Evolutionary conservation across 2,888 invertebrate species (phyloP).

Genomic region (Lasioglossum calceatum): DNA sequence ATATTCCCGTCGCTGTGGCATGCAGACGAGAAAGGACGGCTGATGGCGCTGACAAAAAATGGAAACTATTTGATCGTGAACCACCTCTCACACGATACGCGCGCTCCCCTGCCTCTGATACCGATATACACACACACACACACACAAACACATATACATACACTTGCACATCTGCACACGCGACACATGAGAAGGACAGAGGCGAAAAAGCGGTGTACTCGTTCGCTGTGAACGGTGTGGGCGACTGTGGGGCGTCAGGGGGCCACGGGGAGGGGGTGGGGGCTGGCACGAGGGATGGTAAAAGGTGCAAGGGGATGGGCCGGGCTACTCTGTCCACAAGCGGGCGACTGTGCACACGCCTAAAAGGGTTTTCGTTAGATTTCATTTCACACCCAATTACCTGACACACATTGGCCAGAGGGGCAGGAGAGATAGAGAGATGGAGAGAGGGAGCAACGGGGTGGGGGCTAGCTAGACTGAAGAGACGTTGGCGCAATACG

Average conservation of each 20-base stretch:
- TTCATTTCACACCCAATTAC: conserved; percentile 84
- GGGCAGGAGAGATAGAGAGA: conserved; percentile 23
- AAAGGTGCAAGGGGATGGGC: conserved; percentile 58
- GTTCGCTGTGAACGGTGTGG: conserved; percentile 32
- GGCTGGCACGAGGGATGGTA: conserved; percentile 16
- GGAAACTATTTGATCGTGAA: conserved; percentile 82
- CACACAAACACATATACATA: neutral
- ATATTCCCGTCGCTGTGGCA: conserved; percentile 70
- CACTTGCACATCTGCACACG: neutral
- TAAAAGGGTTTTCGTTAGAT: conserved; percentile 84
- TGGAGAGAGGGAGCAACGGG: conserved; percentile 14
- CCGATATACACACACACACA: conserved; percentile 52
- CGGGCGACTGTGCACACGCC: conserved; percentile 83
- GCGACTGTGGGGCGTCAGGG: neutral
- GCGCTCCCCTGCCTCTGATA: conserved; percentile 37
- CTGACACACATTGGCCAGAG: conserved; percentile 75
- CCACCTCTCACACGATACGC: conserved; percentile 60
- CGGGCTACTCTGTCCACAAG: conserved; percentile 73
- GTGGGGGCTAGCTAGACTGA: neutral
- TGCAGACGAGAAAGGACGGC: conserved; percentile 71
- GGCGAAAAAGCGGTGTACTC: conserved; percentile 57
- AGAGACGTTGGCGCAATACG: conserved; percentile 43
- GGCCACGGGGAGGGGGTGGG: neutral
- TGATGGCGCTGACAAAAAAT: conserved; percentile 75
- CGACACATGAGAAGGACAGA: conserved; percentile 50